Conservation (phyloP, 30 jellyfish, hydroid and myxozoan genomes). For the Aurelia sp. region DNA sequence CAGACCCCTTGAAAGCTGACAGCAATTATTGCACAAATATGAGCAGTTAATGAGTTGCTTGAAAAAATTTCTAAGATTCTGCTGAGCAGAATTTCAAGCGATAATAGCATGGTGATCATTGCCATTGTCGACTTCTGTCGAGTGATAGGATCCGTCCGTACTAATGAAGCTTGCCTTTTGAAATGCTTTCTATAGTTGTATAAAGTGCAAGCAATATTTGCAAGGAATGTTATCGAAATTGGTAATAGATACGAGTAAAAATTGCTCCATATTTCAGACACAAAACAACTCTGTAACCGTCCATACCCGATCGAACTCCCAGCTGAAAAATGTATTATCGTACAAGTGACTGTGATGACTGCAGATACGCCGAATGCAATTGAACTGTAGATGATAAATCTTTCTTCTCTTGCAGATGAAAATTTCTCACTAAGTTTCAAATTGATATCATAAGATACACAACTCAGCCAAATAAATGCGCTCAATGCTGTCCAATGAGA, state of each 20-base stretch:
- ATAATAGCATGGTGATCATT: background rate
- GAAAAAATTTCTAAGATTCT: constrained; percentile 8
- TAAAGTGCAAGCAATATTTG: background rate
- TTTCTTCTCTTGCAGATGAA: constrained; percentile 20
- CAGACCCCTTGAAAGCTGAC: constrained; percentile 36
- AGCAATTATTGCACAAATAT: background rate
- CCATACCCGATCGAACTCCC: constrained; percentile 40
- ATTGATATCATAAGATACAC: constrained; percentile 29
- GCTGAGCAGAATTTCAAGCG: constrained; percentile 7
- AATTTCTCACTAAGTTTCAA: constrained; percentile 3
- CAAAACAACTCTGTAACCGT: constrained; percentile 14
- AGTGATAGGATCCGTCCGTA: background rate
- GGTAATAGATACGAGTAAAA: constrained; percentile 45
- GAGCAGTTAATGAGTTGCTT: background rate
- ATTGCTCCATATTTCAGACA: constrained; percentile 24
- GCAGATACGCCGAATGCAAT: constrained; percentile 56
- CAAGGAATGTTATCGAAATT: background rate
- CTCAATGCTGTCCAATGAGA: constrained; percentile 63
- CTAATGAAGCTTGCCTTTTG: background rate
- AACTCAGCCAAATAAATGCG: constrained; percentile 59
- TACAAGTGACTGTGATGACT: constrained; percentile 29
- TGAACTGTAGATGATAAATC: constrained; percentile 41
- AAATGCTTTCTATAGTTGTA: background rate
- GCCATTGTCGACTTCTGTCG: background rate
- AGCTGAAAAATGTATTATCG: constrained; percentile 42